Conservation (phyloP, 2,113 vertebrate species). For the Bubo bubo region DNA sequence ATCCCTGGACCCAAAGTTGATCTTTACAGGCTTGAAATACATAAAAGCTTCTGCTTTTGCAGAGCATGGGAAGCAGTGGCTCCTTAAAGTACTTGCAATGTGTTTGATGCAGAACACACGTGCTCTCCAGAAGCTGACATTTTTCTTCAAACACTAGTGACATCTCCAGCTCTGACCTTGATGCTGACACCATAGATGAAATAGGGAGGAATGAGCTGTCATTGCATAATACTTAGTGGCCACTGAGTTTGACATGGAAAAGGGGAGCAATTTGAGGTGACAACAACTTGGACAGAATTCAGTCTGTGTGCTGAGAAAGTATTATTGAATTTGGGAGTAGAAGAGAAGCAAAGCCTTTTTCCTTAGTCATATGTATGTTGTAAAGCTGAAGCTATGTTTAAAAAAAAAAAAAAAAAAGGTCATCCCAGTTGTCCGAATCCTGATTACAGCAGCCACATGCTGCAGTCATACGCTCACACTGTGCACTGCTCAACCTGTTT, state of each 20-base stretch:
- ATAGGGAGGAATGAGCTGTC: background rate
- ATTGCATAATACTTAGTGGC: accelerated
- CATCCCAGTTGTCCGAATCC: background rate
- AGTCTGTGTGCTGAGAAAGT: background rate
- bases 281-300: background rate
- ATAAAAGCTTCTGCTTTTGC: background rate
- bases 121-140: background rate
- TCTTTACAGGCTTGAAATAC: background rate
- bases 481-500: background rate
- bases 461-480: accelerated
- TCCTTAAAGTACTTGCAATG: background rate
- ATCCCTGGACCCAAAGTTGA: background rate
- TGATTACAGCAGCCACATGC: background rate
- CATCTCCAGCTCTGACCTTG: background rate
- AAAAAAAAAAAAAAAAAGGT: background rate
- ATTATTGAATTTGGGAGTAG: background rate
- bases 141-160: background rate
- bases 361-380: accelerated
- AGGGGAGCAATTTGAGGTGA: background rate
- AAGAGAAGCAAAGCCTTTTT: background rate
- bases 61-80: background rate
- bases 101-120: accelerated
- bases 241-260: background rate
- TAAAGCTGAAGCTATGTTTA: background rate
- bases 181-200: background rate